These are phyloP conservation scores for Phalacrocorax aristotelis DNA, from an alignment of 2,113 vertebrate genomes.

Conservation along the genomic window DNA sequence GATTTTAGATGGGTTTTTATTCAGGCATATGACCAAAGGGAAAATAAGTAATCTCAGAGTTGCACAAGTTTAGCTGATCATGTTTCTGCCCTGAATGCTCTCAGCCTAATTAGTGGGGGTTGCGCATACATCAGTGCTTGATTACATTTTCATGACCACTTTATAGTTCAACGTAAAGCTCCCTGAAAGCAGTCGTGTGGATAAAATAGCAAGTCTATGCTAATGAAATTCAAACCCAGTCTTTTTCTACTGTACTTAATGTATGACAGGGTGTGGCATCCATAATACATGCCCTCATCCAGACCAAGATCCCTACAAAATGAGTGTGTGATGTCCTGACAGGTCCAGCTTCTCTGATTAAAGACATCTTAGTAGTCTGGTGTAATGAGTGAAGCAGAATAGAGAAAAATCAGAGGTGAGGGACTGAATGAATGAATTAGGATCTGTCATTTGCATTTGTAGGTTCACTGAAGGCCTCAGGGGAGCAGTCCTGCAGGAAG, in stretches of 20 bases:
- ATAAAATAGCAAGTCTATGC: not conserved
- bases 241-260: not conserved
- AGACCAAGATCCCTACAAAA: not conserved
- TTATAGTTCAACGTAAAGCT: not conserved
- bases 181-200: not conserved
- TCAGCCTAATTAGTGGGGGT: not conserved
- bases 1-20: not conserved
- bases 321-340: not conserved
- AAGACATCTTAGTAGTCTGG: not conserved
- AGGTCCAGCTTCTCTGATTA: not conserved
- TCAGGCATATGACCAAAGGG: not conserved
- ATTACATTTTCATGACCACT: not conserved
- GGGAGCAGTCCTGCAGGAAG: not conserved
- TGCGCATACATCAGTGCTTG: not conserved
- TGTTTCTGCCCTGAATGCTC: not conserved
- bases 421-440: not conserved
- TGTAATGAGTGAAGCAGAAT: not conserved
- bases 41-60: not conserved
- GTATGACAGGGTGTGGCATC: not conserved
- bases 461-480: not conserved
- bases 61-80: not conserved
- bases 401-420: not conserved
- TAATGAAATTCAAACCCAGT: not conserved
- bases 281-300: not conserved
- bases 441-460: not conserved